These are phyloP conservation scores for Platycercus adscitus DNA, from an alignment of 2,113 vertebrate genomes.

Conservation along the genomic window DNA sequence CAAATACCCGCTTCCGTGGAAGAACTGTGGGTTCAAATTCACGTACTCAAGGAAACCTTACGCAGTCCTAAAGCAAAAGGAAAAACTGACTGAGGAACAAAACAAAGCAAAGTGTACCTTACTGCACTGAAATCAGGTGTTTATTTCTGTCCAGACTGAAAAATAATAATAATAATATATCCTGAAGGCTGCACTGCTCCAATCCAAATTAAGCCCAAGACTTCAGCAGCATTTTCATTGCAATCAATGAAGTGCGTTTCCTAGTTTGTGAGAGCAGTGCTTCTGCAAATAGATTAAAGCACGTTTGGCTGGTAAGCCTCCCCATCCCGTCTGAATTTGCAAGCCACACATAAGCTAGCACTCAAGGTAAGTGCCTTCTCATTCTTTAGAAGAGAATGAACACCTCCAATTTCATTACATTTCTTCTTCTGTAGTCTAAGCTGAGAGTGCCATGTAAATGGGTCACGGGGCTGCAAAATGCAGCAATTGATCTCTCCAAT, in stretches of 20 bases:
- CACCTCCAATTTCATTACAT: conserved; percentile 63
- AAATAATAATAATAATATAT: neutral
- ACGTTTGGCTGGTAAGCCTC: conserved; percentile 62
- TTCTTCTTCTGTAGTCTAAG: conserved; percentile 79
- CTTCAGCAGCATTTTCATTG: conserved; percentile 65
- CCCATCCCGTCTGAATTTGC: conserved; percentile 58
- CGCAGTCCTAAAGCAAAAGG: conserved; percentile 74
- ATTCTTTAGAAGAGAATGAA: conserved; percentile 71
- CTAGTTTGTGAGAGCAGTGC: conserved; percentile 60
- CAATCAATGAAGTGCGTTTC: conserved; percentile 57
- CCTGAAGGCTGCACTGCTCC: conserved; percentile 71
- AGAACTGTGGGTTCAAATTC: conserved; percentile 52
- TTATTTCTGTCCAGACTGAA: conserved; percentile 77
- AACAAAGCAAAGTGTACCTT: conserved; percentile 76
- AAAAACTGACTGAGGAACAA: conserved; percentile 66
- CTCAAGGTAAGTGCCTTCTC: conserved; percentile 51
- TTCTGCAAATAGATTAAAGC: conserved; percentile 65
- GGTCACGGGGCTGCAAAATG: conserved; percentile 78
- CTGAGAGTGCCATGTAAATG: conserved; percentile 86
- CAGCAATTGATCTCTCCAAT: conserved; percentile 77
- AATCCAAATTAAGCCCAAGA: conserved; percentile 70
- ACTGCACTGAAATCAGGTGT: conserved; percentile 74
- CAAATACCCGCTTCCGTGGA: conserved; percentile 59
- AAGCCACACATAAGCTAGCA: conserved; percentile 58
- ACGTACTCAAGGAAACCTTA: conserved; percentile 73